phyloP scores from a whole-genome alignment of 2,113 vertebrate genomes.

The Stomatorhinus ivindoensis region DNA sequence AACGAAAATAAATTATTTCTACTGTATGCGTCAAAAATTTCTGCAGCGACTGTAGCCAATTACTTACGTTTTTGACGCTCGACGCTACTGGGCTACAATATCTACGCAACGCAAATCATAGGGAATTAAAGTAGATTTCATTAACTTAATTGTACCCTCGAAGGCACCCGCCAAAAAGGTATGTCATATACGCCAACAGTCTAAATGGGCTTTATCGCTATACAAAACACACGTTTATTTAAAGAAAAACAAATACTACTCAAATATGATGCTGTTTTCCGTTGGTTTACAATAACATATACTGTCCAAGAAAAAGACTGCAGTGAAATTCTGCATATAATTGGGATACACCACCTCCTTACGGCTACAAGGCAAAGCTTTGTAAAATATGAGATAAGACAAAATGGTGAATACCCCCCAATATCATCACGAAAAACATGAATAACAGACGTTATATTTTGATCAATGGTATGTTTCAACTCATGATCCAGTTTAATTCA shows the following conservation, averaged over 20 bases:
- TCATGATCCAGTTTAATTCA: not conserved
- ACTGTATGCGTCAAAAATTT: not conserved
- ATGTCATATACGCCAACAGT: not conserved
- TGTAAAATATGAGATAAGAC: conserved; percentile 4
- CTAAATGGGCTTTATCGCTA: not conserved
- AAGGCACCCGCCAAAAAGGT: not conserved
- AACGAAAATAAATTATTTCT: not conserved
- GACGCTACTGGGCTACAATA: not conserved
- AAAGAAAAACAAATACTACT: not conserved
- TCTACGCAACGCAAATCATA: not conserved
- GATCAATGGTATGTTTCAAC: not conserved
- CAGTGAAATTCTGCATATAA: not conserved
- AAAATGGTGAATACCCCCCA: conserved; percentile 17
- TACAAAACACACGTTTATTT: not conserved
- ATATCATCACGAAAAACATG: not conserved
- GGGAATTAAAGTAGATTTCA: not conserved
- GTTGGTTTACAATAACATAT: not conserved
- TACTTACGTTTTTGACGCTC: not conserved
- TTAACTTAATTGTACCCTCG: not conserved
- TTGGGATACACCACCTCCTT: not conserved
- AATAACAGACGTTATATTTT: not conserved
- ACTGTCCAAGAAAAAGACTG: not conserved
- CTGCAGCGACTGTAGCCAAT: not conserved
- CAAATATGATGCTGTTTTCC: not conserved
- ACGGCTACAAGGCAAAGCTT: not conserved